Base-by-base conservation (phyloP, 2,797 vertebrate species). In the Rachycentron canadum region DNA sequence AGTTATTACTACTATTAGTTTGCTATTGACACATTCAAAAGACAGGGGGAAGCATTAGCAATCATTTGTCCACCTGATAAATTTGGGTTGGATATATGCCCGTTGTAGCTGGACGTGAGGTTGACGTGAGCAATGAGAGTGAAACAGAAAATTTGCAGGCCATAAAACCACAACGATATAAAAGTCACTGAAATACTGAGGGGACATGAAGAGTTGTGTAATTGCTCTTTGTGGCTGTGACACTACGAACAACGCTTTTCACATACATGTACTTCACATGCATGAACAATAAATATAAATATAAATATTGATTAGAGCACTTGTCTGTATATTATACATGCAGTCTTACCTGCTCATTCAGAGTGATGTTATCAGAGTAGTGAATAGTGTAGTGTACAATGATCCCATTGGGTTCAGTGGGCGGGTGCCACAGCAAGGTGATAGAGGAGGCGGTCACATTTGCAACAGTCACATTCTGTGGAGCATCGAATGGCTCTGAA, bases 311-410 rank as follows among this genome's bases (percentile, higher is more conserved):
- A 67, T 36, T 26, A 17, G 14, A 38, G 17, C 26, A 65, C 17
- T 14, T 43, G 7, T 41, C 17, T 64, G 36, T 40, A n/a, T 56
- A 17, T 34, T 47, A 7, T 32, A 28, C 23, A 25, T 28, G 23
- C 5, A 47, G 11, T 65, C 94, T 95, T 93, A 99, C 98, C 97
- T 96, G 90, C 57, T 92, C 45, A 74, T 86, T 94, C 84, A 94
- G 78, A 68, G 91, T 96, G 60, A 93, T 88, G 84, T 92, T 92
- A 75, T 96, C 88, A 78, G 89, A 93, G 84, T 97, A 98, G 92
- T 96, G 96, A 92, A 99, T 89, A 28, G 95, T 95, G 89, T 98
- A 99, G 84, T 95, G 94, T 25, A 93, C 91, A 92, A 99, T 96
- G 82, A 97, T 92, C 61, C 97, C 97, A 83, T 98, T 98, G 66